Evolutionary conservation across 2,888 invertebrate genomes (phyloP).

Genomic region (Sylvicola cinctus): DNA sequence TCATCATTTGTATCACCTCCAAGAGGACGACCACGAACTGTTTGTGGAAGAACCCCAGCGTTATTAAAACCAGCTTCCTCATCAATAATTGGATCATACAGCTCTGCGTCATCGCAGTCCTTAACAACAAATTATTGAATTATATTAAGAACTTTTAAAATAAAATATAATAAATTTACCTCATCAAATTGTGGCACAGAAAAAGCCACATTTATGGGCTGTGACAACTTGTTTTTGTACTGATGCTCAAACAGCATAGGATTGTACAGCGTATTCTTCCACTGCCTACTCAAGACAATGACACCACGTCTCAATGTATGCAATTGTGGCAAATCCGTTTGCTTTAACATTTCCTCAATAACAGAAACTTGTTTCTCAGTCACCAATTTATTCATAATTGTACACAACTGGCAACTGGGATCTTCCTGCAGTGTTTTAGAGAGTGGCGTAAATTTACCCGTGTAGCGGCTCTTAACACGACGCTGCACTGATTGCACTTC

Average conservation of each 20-base stretch:
- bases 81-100: slow-evolving; percentile 3
- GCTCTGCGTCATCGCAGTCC: background rate
- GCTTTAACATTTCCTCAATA: slow-evolving; percentile 66
- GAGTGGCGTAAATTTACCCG: slow-evolving; percentile 61
- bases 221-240: slow-evolving; percentile 62
- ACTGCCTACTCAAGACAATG: slow-evolving; percentile 87
- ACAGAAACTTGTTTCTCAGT: slow-evolving; percentile 51
- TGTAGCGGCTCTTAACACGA: slow-evolving; percentile 68
- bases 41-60: too few species aligned
- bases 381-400: slow-evolving; percentile 68
- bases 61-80: slow-evolving; percentile 12
- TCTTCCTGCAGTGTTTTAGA: slow-evolving; percentile 85
- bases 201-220: slow-evolving; percentile 74
- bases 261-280: slow-evolving; percentile 91
- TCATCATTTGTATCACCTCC: slow-evolving; percentile 14
- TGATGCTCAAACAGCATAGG: slow-evolving; percentile 77
- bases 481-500: slow-evolving; percentile 72
- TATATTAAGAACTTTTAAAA: slow-evolving; percentile 11
- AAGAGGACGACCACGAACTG: too few species aligned
- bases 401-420: slow-evolving; percentile 84
- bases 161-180: slow-evolving; percentile 24
- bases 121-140: too few species aligned
- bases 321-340: slow-evolving; percentile 66
- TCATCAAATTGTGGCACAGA: slow-evolving; percentile 67
- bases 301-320: slow-evolving; percentile 83